Evolutionary conservation across 2,797 vertebrate species (phyloP).

Genomic region (Urosaurus nigricauda): DNA sequence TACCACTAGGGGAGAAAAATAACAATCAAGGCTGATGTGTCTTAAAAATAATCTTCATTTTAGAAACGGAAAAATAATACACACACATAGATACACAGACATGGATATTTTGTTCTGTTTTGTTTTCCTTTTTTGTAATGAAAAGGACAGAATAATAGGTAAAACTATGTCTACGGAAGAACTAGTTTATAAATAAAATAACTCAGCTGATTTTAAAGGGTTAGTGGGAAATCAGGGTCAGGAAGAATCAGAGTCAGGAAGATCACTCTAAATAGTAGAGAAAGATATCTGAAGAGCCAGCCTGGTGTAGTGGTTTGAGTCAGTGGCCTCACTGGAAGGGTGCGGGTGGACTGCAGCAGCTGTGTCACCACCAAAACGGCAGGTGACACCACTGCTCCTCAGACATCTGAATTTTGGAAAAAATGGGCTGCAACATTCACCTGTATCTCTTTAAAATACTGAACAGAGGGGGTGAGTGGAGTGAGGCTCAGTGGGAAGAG

Average conservation of each 20-base stretch:
- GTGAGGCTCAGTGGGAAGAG: too few relatives aligned
- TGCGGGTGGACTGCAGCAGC: too few relatives aligned
- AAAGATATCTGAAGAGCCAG: too few relatives aligned
- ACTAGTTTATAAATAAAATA: background rate
- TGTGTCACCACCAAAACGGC: too few relatives aligned
- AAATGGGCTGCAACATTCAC: too few relatives aligned
- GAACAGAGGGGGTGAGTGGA: too few relatives aligned
- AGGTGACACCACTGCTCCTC: too few relatives aligned
- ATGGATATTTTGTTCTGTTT: background rate
- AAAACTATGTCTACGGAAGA: background rate
- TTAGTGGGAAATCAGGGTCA: background rate
- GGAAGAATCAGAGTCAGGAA: background rate
- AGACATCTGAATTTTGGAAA: too few relatives aligned
- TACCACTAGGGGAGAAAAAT: conserved; percentile 1
- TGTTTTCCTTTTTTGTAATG: background rate
- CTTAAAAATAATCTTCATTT: conserved; percentile 28
- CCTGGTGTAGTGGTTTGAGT: too few relatives aligned
- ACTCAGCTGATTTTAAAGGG: background rate
- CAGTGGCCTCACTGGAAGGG: too few relatives aligned
- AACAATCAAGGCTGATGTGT: background rate
- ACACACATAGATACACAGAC: background rate
- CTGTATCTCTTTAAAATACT: too few relatives aligned
- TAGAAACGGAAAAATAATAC: background rate
- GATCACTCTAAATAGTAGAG: too few relatives aligned
- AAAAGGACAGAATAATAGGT: background rate